These are phyloP conservation scores for Zaprionus lachaisei DNA, from an alignment of 1,140 invertebrate species.

Conservation along the genomic window DNA sequence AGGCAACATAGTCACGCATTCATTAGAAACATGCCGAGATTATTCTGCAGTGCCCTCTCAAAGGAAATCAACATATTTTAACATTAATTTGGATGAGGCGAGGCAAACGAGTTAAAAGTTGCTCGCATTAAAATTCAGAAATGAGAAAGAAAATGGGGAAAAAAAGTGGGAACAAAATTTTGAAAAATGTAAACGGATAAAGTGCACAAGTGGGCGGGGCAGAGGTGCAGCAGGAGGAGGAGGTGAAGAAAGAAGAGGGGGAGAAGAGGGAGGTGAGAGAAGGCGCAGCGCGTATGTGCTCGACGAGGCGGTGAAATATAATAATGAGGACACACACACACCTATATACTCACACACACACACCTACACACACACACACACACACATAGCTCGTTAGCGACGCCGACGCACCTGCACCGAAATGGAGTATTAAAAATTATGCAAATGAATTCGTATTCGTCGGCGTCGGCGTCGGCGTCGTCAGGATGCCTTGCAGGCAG, in stretches of 20 bases:
- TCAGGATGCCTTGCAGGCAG: neutral
- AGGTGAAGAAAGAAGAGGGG: neutral
- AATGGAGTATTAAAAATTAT: constrained; percentile 83
- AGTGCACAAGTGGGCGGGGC: constrained; percentile 15
- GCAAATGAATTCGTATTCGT: constrained; percentile 73
- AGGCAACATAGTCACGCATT: constrained; percentile 25
- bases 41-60: constrained; percentile 42
- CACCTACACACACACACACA: constrained; percentile 28
- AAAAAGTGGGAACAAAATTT: constrained; percentile 14
- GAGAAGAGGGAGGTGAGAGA: neutral
- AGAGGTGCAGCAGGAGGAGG: neutral
- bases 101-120: constrained; percentile 61
- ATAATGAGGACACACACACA: constrained; percentile 79
- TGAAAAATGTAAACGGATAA: constrained; percentile 57
- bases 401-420: constrained; percentile 69
- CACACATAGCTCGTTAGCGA: constrained; percentile 67
- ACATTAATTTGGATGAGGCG: constrained; percentile 64
- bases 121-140: constrained; percentile 47
- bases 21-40: constrained; percentile 39
- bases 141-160: constrained; percentile 9
- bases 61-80: constrained; percentile 78
- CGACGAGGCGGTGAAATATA: constrained; percentile 72
- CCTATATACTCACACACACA: constrained; percentile 29
- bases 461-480: constrained; percentile 57
- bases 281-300: constrained; percentile 45